Evolutionary conservation across 2,113 vertebrate species (phyloP), one percentile per base, ranked within the genome.

Genomic region (Gymnocephalus cernua): DNA sequence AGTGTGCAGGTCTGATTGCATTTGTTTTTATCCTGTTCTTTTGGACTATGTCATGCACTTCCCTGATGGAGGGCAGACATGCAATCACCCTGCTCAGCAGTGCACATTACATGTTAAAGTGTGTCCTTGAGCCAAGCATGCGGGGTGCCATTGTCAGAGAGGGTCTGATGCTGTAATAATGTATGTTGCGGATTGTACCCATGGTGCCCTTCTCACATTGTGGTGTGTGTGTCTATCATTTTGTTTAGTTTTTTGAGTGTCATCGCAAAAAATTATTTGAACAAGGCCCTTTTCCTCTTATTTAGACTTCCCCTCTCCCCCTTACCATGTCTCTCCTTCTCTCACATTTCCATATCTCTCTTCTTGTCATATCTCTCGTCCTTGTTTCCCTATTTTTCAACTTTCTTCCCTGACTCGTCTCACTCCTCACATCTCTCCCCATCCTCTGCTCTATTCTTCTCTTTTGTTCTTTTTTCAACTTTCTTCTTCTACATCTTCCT

Each of bases 401-500:
- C 29, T 61, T 51, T 62, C 38, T 66, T 76, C 41, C 61, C 57
- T 66, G 29, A 58, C 77, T 82, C 7, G 9, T 79, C 54, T 79
- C 44, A 48, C 69, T 69, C 15, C 16, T 73, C 35, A 50, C 53
- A 11, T 73, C 29, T 59, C 6, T 25, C n/a, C 14, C 56, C 21
- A 32, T 69, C 75, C n/a, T 47, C 47, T 15, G 58, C 77, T 79
- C 54, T 29, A 23, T 64, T 74, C 38, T 61, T 41, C 16, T 41
- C 21, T 73, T 51, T 70, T 72, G 7, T 80, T 74, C 23, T 58
- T 57, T 76, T 54, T 82, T 65, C 23, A 57, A 57, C 65, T 71
- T 68, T 68, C 57, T 79, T 78, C 53, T 48, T 67, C 32, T 29
- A 56, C 62, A 25, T 76, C 70, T 58, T 77, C 61, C 71, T 79